These are phyloP conservation scores for Colletes collaris DNA, from an alignment of 2,888 invertebrate genomes.

Conservation along the genomic window DNA sequence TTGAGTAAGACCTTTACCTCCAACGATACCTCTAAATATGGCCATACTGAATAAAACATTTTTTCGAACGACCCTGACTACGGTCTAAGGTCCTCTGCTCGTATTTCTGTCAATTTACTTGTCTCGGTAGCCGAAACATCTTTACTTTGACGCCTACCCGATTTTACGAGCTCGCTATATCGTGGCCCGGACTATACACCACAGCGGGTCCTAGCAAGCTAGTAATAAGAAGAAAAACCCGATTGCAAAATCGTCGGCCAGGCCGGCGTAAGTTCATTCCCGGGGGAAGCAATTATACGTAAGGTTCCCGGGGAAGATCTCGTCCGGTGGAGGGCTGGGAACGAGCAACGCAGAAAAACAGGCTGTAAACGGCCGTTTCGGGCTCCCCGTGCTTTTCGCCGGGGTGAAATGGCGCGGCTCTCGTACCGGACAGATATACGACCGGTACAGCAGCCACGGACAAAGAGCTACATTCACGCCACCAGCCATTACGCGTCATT, in stretches of 20 bases:
- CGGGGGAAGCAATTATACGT: constrained; percentile 56
- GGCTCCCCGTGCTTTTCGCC: constrained; percentile 72
- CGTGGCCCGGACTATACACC: no score
- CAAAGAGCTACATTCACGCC: constrained; percentile 82
- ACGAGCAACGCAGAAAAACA: constrained; percentile 56
- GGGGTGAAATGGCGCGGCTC: constrained; percentile 77
- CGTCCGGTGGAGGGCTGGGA: background rate
- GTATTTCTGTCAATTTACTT: no score
- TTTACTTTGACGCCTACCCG: no score
- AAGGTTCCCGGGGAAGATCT: constrained; percentile 38
- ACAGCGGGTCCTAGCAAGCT: no score
- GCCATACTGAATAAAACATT: no score
- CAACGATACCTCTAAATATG: no score
- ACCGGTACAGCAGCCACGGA: constrained; percentile 74
- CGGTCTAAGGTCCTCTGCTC: no score
- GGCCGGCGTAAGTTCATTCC: background rate
- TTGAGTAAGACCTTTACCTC: no score
- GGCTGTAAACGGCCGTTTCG: constrained; percentile 67
- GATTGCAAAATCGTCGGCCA: background rate
- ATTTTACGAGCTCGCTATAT: no score
- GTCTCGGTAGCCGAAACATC: no score
- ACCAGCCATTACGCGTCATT: constrained; percentile 83
- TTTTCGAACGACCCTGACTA: no score
- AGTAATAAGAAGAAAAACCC: constrained; percentile 1
- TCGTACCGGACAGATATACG: constrained; percentile 73